Conservation (phyloP, 1,140 invertebrate species). For the Cecropterus lyciades region DNA sequence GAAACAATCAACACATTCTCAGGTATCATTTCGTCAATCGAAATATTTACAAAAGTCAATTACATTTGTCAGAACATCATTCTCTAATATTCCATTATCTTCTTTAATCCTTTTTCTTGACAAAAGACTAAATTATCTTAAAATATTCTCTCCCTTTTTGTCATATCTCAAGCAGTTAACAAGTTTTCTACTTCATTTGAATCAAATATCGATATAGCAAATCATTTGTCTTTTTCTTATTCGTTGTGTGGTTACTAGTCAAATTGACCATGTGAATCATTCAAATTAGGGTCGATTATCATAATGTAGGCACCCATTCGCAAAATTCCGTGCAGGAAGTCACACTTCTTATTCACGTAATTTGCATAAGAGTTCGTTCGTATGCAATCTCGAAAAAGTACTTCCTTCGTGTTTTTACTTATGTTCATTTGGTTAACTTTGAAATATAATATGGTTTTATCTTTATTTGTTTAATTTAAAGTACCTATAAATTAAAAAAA, state of each 20-base stretch:
- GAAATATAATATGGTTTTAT: background rate
- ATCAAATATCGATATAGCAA: constrained; percentile 62
- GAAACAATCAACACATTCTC: constrained; percentile 27
- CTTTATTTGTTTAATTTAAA: background rate
- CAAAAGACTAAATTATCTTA: constrained; percentile 20
- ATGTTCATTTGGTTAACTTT: background rate
- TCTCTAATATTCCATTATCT: constrained; percentile 26
- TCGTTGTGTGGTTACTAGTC: constrained; percentile 57
- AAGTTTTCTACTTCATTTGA: constrained; percentile 54
- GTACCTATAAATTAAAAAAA: no score
- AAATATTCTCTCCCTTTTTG: constrained; percentile 9
- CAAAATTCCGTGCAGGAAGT: constrained; percentile 35
- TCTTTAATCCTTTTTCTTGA: constrained; percentile 32
- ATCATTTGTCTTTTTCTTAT: constrained; percentile 42
- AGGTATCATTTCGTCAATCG: constrained; percentile 27
- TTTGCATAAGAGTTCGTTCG: constrained; percentile 34
- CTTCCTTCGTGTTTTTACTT: background rate
- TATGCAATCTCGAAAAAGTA: constrained; percentile 28
- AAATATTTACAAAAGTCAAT: constrained; percentile 34
- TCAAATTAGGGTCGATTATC: constrained; percentile 49
- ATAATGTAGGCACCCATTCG: constrained; percentile 41
- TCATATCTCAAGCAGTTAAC: constrained; percentile 13
- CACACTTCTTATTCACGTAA: constrained; percentile 27
- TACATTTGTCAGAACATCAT: constrained; percentile 27
- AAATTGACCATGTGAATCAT: constrained; percentile 76